Evolutionary conservation across 2,888 invertebrate genomes (phyloP).

Genomic region (Cyclophora albipunctata): DNA sequence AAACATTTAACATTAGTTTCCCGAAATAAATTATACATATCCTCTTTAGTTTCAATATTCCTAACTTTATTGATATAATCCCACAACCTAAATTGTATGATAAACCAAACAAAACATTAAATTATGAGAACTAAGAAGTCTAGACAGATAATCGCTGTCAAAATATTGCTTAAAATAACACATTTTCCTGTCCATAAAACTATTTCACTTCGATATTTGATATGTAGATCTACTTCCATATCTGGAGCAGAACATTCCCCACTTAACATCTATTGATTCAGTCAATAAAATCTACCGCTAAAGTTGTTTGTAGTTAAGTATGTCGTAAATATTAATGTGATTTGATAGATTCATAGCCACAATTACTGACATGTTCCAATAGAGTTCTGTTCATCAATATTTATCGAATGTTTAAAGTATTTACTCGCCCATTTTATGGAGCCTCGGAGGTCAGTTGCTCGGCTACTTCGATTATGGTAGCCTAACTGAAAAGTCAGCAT

Average conservation of each 20-base stretch:
- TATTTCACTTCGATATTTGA: neutral
- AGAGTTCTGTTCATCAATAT: slow-evolving; percentile 25
- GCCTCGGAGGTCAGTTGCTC: slow-evolving; percentile 3
- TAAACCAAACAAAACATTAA: too few relatives aligned
- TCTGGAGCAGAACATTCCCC: neutral
- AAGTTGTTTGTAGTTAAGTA: slow-evolving; percentile 21
- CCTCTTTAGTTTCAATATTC: too few relatives aligned
- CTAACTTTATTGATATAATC: too few relatives aligned
- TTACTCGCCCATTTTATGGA: neutral
- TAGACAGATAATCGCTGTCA: too few relatives aligned
- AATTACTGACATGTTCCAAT: slow-evolving; percentile 24
- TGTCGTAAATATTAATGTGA: slow-evolving; percentile 28
- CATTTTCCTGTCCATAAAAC: too few relatives aligned
- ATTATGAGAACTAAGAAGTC: too few relatives aligned
- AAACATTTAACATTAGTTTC: too few relatives aligned
- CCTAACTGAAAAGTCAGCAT: too few relatives aligned
- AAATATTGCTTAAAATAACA: too few relatives aligned
- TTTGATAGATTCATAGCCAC: slow-evolving; percentile 22
- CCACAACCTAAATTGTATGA: too few relatives aligned
- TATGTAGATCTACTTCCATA: neutral
- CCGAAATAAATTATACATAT: too few relatives aligned
- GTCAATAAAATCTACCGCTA: slow-evolving; percentile 17
- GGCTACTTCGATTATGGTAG: too few relatives aligned
- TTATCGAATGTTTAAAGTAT: slow-evolving; percentile 19
- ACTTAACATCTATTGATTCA: slow-evolving; percentile 6